phyloP scores from a whole-genome alignment of 1,140 invertebrate genomes.

The Hylaeus volcanicus region DNA sequence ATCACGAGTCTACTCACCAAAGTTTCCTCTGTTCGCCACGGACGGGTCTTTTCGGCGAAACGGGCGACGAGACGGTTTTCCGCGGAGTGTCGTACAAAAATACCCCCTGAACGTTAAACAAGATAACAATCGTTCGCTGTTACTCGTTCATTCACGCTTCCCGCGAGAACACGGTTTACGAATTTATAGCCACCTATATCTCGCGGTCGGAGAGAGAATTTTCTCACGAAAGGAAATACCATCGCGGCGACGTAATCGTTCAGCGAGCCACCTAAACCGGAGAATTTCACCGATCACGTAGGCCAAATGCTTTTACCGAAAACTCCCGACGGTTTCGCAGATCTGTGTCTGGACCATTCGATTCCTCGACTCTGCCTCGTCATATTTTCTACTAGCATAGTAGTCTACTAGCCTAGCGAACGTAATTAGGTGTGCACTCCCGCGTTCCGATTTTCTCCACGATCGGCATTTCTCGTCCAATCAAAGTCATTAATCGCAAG shows the following conservation, averaged over 20 bases:
- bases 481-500: no score
- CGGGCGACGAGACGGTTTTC: constrained; percentile 33
- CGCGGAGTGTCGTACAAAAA: constrained; percentile 34
- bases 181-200: constrained; percentile 27
- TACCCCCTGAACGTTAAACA: constrained; percentile 39
- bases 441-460: neutral
- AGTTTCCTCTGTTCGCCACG: neutral
- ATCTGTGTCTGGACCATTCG: no score
- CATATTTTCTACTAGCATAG: neutral
- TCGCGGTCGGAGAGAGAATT: neutral
- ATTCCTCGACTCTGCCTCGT: neutral
- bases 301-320: neutral
- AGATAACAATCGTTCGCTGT: constrained; percentile 49
- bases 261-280: neutral
- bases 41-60: constrained; percentile 9
- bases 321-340: neutral
- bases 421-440: constrained; percentile 12
- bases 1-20: constrained; percentile 1
- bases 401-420: neutral
- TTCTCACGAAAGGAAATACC: constrained; percentile 28
- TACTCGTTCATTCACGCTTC: constrained; percentile 27
- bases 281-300: neutral
- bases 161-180: neutral
- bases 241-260: constrained; percentile 14
- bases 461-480: neutral